phyloP scores from a whole-genome alignment of 2,888 invertebrate species.

The Leptopilina syphax region DNA sequence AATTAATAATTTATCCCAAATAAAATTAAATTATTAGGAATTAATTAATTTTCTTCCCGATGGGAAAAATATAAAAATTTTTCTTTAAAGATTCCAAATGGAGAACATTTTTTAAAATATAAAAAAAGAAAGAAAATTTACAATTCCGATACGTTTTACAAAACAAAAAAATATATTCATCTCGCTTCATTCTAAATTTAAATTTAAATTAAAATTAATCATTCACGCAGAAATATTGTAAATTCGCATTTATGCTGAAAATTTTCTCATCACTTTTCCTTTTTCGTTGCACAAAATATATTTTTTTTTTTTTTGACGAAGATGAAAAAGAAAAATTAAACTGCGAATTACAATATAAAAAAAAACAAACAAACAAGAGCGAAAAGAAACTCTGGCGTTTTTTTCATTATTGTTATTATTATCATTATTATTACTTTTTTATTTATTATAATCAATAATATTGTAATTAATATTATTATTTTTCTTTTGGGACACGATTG shows the following conservation, averaged over 20 bases:
- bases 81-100: no score
- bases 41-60: no score
- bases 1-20: no score
- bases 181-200: background rate
- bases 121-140: no score
- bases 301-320: no score
- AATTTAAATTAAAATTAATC: background rate
- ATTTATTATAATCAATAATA: no score
- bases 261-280: background rate
- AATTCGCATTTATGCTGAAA: slow-evolving; percentile 30
- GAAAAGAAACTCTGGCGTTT: slow-evolving; percentile 18
- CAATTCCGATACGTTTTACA: background rate
- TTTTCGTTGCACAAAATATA: slow-evolving; percentile 28
- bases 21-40: no score
- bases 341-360: slow-evolving; percentile 40
- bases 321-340: slow-evolving; percentile 41
- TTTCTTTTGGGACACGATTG: background rate
- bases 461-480: no score
- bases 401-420: background rate
- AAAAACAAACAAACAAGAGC: background rate
- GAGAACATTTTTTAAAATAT: no score
- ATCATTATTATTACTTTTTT: no score
- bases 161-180: no score
- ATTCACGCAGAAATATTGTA: background rate
- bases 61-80: no score